Conservation (phyloP, 1,140 invertebrate species). For the Hermetia illucens region DNA sequence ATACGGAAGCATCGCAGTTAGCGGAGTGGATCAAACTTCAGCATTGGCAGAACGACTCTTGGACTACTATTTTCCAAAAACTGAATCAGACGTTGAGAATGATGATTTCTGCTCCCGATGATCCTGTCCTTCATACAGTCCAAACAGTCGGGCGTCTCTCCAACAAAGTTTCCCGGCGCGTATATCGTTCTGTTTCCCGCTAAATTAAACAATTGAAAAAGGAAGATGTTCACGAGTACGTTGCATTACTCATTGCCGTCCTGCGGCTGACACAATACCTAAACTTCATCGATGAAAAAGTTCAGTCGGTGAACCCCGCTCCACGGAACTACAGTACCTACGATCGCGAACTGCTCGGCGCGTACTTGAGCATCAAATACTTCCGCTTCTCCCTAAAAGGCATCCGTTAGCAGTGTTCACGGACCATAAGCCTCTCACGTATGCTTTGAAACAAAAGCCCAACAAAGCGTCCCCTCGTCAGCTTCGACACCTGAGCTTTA, state of each 20-base stretch:
- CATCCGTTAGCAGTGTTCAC: too few relatives aligned
- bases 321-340: too few relatives aligned
- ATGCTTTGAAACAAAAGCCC: too few relatives aligned
- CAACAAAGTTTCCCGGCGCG: slow-evolving; percentile 48
- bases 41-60: slow-evolving; percentile 43
- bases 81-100: slow-evolving; percentile 35
- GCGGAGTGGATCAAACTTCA: slow-evolving; percentile 44
- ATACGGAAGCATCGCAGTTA: slow-evolving; percentile 45
- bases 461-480: too few relatives aligned
- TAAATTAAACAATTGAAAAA: slow-evolving; percentile 41
- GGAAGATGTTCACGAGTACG: slow-evolving; percentile 43
- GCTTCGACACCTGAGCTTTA: too few relatives aligned
- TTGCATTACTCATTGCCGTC: slow-evolving; percentile 43
- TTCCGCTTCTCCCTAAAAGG: too few relatives aligned
- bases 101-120: slow-evolving; percentile 38
- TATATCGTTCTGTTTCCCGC: slow-evolving; percentile 44
- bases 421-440: too few relatives aligned
- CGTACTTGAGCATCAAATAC: too few relatives aligned
- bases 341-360: too few relatives aligned
- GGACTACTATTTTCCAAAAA: slow-evolving; percentile 49
- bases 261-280: slow-evolving; percentile 42
- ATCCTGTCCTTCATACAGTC: slow-evolving; percentile 50
- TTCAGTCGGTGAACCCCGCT: too few relatives aligned
- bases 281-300: slow-evolving; percentile 33
- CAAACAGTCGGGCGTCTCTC: slow-evolving; percentile 54